These are phyloP conservation scores for Brachypodius melanocephalos DNA, from an alignment of 2,113 vertebrate genomes.

Conservation along the genomic window DNA sequence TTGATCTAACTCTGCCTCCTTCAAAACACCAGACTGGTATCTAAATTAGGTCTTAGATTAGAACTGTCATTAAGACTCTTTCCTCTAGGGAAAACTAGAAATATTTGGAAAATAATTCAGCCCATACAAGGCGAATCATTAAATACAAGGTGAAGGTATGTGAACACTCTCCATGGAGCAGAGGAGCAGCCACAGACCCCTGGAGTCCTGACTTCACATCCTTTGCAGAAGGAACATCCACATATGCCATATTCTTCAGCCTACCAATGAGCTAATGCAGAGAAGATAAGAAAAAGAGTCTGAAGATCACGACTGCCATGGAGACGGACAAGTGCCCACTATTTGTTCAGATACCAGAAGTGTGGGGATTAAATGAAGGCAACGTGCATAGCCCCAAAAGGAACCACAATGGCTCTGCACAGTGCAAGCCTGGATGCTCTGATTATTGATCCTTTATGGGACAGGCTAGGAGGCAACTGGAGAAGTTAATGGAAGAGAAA, in stretches of 20 bases:
- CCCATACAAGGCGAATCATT: rapidly evolving
- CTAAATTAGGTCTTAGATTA: not conserved
- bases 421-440: rapidly evolving
- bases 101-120: not conserved
- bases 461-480: not conserved
- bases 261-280: not conserved
- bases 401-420: rapidly evolving
- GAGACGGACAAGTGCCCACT: not conserved
- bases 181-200: not conserved
- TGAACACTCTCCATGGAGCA: not conserved
- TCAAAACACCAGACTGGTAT: not conserved
- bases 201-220: not conserved
- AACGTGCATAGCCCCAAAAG: not conserved
- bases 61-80: not conserved
- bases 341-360: not conserved
- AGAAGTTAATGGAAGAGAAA: not conserved
- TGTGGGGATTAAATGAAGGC: not conserved
- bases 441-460: not conserved
- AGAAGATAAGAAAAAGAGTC: not conserved
- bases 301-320: not conserved
- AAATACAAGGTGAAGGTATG: not conserved
- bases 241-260: not conserved
- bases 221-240: not conserved
- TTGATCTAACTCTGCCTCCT: not conserved
- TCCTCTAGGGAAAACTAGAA: not conserved